Conservation (phyloP, 2,797 vertebrate genomes). For the Notolabrus celidotus region DNA sequence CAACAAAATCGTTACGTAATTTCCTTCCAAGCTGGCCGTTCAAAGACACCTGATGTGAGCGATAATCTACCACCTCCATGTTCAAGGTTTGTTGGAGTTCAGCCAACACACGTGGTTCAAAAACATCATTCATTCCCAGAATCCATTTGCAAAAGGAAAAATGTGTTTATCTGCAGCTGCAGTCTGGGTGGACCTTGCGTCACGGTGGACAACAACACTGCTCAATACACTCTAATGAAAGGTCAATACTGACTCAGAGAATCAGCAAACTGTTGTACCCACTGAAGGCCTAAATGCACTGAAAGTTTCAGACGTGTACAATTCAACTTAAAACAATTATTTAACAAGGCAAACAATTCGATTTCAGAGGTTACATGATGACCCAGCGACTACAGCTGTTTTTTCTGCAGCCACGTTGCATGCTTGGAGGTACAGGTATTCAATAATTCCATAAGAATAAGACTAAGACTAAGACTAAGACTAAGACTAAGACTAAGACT, state of each 20-base stretch:
- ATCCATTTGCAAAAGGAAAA: not conserved
- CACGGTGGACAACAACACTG: not conserved
- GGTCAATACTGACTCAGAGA: slow-evolving; percentile 3
- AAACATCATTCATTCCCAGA: not conserved
- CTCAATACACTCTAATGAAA: not conserved
- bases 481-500: too few species aligned
- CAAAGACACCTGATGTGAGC: too few species aligned
- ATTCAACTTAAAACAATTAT: not conserved
- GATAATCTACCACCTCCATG: too few species aligned
- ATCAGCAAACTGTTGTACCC: not conserved
- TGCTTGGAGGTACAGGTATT: too few species aligned
- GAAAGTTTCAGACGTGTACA: not conserved
- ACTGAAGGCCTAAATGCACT: not conserved
- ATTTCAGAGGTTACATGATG: too few species aligned
- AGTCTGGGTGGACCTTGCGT: not conserved
- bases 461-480: too few species aligned
- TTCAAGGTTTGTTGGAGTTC: too few species aligned
- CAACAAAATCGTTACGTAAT: not conserved
- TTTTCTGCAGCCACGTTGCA: too few species aligned
- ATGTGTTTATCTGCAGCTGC: not conserved
- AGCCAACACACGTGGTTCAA: not conserved
- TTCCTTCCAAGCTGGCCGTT: too few species aligned
- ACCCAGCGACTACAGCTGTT: too few species aligned
- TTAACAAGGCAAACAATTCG: not conserved
- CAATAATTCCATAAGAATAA: too few species aligned